These are phyloP conservation scores for Pocota personata DNA, from an alignment of 2,888 invertebrate genomes.

Conservation along the genomic window DNA sequence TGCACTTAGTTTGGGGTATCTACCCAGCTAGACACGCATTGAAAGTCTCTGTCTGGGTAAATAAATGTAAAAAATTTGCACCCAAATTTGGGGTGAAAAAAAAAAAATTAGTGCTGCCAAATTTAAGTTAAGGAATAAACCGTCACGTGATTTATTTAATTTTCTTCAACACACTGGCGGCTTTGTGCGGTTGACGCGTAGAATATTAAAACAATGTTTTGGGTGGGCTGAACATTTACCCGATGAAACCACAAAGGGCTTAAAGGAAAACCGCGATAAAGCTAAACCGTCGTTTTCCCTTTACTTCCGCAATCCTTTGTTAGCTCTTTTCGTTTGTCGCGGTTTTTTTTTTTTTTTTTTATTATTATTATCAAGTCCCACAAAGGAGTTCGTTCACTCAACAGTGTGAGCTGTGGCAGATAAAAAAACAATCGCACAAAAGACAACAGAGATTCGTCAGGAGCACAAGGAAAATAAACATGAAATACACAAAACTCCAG, in stretches of 20 bases:
- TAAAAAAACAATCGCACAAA: constrained; percentile 26
- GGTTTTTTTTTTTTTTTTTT: constrained; percentile 28
- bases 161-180: constrained; percentile 37
- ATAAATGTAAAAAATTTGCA: constrained; percentile 43
- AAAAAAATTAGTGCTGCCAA: constrained; percentile 66
- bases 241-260: constrained; percentile 64
- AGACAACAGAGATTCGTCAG: constrained; percentile 48
- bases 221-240: constrained; percentile 31
- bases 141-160: constrained; percentile 64
- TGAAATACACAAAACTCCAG: constrained; percentile 42
- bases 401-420: constrained; percentile 21
- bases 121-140: constrained; percentile 38
- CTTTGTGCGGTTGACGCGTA: constrained; percentile 59
- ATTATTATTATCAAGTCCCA: constrained; percentile 35
- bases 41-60: constrained; percentile 46
- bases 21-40: constrained; percentile 59
- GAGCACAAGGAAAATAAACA: constrained; percentile 52
- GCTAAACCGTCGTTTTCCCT: constrained; percentile 71
- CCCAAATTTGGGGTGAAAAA: background rate
- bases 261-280: constrained; percentile 72
- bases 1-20: background rate
- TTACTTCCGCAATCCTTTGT: constrained; percentile 72
- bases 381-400: constrained; percentile 54
- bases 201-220: constrained; percentile 67
- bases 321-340: constrained; percentile 36